phyloP scores from a whole-genome alignment of 2,888 invertebrate species.

The Drosophila putrida region DNA sequence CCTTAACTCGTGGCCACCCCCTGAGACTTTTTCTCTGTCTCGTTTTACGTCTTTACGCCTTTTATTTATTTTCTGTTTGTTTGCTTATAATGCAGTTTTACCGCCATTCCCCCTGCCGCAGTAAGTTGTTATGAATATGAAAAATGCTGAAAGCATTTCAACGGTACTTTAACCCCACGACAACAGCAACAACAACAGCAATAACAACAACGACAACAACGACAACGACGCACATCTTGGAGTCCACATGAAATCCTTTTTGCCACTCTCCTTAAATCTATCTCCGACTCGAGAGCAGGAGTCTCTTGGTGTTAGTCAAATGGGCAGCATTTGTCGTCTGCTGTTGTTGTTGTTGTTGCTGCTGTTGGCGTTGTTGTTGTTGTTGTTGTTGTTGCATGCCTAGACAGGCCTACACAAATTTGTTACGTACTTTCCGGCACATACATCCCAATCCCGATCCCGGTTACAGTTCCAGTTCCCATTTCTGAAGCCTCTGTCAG shows the following conservation, averaged over 20 bases:
- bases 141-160: slow-evolving; percentile 74
- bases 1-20: slow-evolving; percentile 21
- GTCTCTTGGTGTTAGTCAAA: slow-evolving; percentile 35
- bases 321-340: slow-evolving; percentile 61
- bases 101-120: not conserved
- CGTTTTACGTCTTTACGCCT: slow-evolving; percentile 52
- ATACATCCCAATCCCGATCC: slow-evolving; percentile 24
- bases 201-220: slow-evolving; percentile 19
- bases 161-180: slow-evolving; percentile 73
- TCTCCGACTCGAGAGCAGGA: not conserved
- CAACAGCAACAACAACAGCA: slow-evolving; percentile 24
- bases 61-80: slow-evolving; percentile 63
- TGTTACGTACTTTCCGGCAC: slow-evolving; percentile 57
- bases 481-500: slow-evolving; percentile 9
- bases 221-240: slow-evolving; percentile 55
- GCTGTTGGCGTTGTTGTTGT: slow-evolving; percentile 13
- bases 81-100: slow-evolving; percentile 44
- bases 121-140: slow-evolving; percentile 57
- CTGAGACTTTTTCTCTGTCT: slow-evolving; percentile 23
- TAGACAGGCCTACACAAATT: slow-evolving; percentile 60
- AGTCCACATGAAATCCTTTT: slow-evolving; percentile 31
- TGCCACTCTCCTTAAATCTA: slow-evolving; percentile 6
- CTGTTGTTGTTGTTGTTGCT: slow-evolving; percentile 48
- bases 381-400: slow-evolving; percentile 24
- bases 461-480: slow-evolving; percentile 25